A percentile compares a stretch with the other conserved stretches of the same genome.
Evolutionary conservation across 2,113 vertebrate species (phyloP).

Genomic region (Malurus alboscapulatus): DNA sequence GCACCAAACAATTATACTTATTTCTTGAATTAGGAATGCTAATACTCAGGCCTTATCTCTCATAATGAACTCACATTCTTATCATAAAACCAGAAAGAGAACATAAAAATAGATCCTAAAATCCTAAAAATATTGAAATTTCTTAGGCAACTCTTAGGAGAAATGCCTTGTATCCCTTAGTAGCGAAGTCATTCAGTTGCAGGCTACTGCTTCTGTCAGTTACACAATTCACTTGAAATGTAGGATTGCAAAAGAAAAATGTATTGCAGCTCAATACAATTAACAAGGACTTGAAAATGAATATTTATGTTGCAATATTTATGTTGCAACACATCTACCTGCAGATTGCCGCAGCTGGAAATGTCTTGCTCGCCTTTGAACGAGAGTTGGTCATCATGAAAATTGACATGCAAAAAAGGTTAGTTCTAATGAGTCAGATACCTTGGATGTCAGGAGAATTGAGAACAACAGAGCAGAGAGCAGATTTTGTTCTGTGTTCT

Average conservation of each 20-base stretch:
- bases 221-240: not conserved
- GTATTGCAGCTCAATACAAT: not conserved
- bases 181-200: not conserved
- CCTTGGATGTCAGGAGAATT: not conserved
- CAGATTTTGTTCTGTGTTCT: not conserved
- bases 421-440: not conserved
- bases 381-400: not conserved
- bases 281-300: not conserved
- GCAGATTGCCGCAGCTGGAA: not conserved
- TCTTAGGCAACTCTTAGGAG: not conserved
- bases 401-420: not conserved
- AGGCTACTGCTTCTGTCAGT: not conserved
- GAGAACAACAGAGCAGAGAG: not conserved
- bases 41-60: not conserved
- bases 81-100: not conserved
- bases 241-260: not conserved
- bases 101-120: not conserved
- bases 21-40: not conserved
- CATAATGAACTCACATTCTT: not conserved
- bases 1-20: not conserved
- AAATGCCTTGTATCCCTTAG: not conserved
- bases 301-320: not conserved
- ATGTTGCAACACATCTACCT: not conserved
- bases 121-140: not conserved
- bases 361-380: not conserved